Base-by-base conservation (phyloP, 1,140 invertebrate species). In the Littorina saxatilis region DNA sequence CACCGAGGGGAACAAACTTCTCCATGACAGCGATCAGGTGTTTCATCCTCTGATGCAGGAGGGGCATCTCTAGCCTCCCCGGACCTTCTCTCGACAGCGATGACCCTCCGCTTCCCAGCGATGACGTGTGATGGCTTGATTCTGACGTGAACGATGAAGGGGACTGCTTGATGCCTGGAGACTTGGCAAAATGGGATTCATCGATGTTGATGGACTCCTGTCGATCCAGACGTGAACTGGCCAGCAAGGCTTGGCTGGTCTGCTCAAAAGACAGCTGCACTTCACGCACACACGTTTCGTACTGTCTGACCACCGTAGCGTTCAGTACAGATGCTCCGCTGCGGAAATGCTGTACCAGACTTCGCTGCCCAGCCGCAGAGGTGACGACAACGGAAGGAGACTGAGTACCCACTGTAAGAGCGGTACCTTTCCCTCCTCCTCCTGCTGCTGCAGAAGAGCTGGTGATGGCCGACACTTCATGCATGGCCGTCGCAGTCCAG, bases 21-120 rank as follows among this genome's bases (percentile, higher is more conserved):
- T 90, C 85, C 81, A 90, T 79, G n/a, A 77, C 80, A 68, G 81
- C 68, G 55, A 91, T 88, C 23, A 91, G 75, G 5, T 84, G 83
- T 58, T 90, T 90, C 82, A 91, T 82, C 13, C 85, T 83, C 37
- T 47, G 82, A 75, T 90, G 88, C 3, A 90, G 78, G 0, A 83
- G 82, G 35, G 84, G 87, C 43, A 50, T 74, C 55, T 78, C 76
- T 23, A 63, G n/a, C 55, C 32, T 63, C 27, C 13, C 76, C 35
- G 50, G 37, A 20, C 1, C 27, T 39, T 78, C 76, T 17, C 39
- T 63, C 15, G 76, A 78, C 37, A 13, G 35, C 11, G 55, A 58
- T 11, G 79, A 58, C 63, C 39, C 47, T 13, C 72, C 50, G 47
- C 81, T 73, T 32, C 55, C 50, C 17, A 50, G 2, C 50, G 79